A percentile compares a stretch with the other conserved stretches of the same genome.
Conservation (phyloP, 2,797 vertebrate genomes). For the Danio jaintianensis region DNA sequence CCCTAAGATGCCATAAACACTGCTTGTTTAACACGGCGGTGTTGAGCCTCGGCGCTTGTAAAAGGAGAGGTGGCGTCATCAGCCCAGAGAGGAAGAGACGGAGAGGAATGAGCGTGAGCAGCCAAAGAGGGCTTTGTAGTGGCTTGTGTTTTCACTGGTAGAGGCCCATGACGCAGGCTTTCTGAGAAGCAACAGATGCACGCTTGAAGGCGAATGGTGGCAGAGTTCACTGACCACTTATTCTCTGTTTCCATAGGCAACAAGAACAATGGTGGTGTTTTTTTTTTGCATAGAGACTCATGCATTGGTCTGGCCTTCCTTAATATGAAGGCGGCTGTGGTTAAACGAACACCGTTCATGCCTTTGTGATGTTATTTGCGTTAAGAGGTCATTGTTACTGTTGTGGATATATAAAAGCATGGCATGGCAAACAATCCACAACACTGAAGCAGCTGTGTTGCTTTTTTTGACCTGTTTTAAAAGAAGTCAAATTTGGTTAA, state of each 20-base stretch:
- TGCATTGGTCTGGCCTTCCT: constrained; percentile 2
- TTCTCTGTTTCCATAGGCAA: not conserved
- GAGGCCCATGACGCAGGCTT: constrained; percentile 46
- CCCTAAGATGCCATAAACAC: constrained; percentile 60
- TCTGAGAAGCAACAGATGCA: constrained; percentile 43
- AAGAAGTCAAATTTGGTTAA: not conserved
- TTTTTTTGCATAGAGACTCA: not conserved
- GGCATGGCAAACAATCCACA: not conserved
- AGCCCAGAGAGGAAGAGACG: not conserved
- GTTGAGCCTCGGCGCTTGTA: constrained; percentile 48
- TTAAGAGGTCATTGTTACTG: constrained; percentile 19
- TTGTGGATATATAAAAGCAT: not conserved
- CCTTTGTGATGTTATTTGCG: constrained; percentile 4
- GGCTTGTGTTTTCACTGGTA: constrained; percentile 40
- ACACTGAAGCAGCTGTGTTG: not conserved
- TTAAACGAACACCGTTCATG: constrained; percentile 21
- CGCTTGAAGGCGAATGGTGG: not conserved
- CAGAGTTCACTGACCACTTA: constrained; percentile 23
- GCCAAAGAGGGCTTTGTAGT: constrained; percentile 46
- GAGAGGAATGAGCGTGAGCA: not conserved
- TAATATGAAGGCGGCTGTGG: not conserved
- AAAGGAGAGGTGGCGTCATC: constrained; percentile 49
- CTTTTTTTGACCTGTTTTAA: not conserved
- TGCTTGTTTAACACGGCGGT: constrained; percentile 44
- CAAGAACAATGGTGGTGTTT: constrained; percentile 9